Base-by-base conservation (phyloP, 64 coral and sea anemone species). In the Montipora foliosa region DNA sequence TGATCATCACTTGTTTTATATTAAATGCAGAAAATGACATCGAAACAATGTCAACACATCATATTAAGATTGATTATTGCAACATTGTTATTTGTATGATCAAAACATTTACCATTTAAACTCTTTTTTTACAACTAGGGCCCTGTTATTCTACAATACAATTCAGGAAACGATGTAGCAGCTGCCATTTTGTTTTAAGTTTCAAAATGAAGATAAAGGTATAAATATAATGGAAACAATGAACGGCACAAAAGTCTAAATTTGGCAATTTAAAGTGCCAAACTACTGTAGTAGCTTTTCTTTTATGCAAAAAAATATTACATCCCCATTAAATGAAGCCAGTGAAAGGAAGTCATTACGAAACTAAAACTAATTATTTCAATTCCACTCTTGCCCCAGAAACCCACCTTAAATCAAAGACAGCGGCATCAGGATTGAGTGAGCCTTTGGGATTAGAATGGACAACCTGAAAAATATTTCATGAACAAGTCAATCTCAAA, bases 321-420 rank as follows among this genome's bases (percentile, higher is more conserved):
- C 49, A 8, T 78, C 49, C 4, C 44, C 12, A 78, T 78, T 78
- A 78, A 13, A 47, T 19, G 14, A 78, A 78, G 44, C 44, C 4
- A 78, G 47, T 19, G 11, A 51, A 64, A 15, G 16, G 46, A 49
- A 49, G 76, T 49, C 16, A 49, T 3, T 37, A 37, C 37, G 37
- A 37, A 49, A 78, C 46, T 50, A 78, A 78, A 49, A 78, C 14
- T 19, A 78, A 59, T 57, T 57, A 60, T 25, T 60, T n/a, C n/a
- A 17, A 11, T 61, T 60, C 24, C 53, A 16, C 5, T 25, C 79
- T 59, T 14, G 50, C n/a, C 29, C 14, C 52, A 10, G 21, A 22
- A 60, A 78, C 91, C 1, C 47, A 93, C 91, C 91, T 93, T 45
- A 93, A 78, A 83, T 93, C 79, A 87, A 93, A 93, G 12, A 87